Conservation (phyloP, 92 coral and sea anemone species). For the Zoanthus solanderi region DNA sequence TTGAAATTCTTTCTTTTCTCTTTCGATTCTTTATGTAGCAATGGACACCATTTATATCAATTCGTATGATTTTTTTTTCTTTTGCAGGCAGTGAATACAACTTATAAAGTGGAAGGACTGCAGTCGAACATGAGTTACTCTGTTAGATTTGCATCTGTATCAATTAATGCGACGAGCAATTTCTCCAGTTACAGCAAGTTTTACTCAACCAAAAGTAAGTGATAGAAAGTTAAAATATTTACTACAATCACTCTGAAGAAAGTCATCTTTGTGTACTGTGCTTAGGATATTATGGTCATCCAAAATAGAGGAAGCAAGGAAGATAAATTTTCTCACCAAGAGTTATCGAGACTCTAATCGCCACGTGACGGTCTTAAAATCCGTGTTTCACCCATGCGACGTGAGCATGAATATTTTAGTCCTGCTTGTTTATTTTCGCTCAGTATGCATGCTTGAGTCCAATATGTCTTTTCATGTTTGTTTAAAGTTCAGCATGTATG, state of each 20-base stretch:
- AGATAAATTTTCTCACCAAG: no score
- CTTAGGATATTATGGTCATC: neutral
- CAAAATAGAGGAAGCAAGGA: no score
- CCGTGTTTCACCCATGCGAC: no score
- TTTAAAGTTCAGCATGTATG: no score
- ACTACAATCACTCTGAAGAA: no score
- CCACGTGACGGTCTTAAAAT: no score
- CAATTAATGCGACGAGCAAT: conserved; percentile 30
- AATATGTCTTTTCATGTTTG: no score
- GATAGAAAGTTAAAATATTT: neutral
- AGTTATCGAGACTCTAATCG: no score
- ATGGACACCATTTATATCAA: neutral
- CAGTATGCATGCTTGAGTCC: no score
- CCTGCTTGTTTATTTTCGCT: no score
- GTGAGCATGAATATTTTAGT: no score
- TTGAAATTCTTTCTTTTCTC: neutral
- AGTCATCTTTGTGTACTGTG: no score
- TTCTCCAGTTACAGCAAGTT: conserved; percentile 19
- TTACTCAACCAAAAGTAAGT: conserved; percentile 41
- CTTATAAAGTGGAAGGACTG: conserved; percentile 21
- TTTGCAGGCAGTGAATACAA: conserved; percentile 11
- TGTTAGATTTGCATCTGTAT: conserved; percentile 12
- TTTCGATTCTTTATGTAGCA: neutral
- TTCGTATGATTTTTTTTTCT: neutral
- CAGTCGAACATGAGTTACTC: conserved; percentile 41